A percentile compares a stretch with the other conserved stretches of the same genome.
Conservation (phyloP, 2,888 invertebrate genomes). For the Sphaeridia pumilis region DNA sequence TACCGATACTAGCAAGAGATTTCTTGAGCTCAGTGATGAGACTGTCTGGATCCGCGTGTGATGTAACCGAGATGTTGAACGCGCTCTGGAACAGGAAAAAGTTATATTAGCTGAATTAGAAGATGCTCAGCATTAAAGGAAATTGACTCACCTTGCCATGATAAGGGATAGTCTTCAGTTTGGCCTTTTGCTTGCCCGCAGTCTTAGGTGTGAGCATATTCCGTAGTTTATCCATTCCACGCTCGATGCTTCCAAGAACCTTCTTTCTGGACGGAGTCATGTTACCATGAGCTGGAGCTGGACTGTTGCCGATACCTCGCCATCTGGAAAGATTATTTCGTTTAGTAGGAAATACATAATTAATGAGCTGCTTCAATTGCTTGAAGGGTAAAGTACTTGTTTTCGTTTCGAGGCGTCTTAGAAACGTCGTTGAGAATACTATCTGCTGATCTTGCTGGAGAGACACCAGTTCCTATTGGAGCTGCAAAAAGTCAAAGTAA, state of each 20-base stretch:
- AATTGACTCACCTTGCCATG: conserved; percentile 18
- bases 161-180: conserved; percentile 24
- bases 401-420: conserved; percentile 36
- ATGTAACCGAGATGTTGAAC: conserved; percentile 23
- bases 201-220: conserved; percentile 56
- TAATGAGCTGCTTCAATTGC: not conserved
- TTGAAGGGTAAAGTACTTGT: conserved; percentile 19
- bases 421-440: conserved; percentile 40
- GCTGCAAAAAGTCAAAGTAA: not conserved
- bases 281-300: not conserved
- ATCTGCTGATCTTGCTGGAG: conserved; percentile 44
- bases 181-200: conserved; percentile 26
- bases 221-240: conserved; percentile 53
- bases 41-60: conserved; percentile 30
- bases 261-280: conserved; percentile 46
- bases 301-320: conserved; percentile 11
- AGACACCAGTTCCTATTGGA: conserved; percentile 20
- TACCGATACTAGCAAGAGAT: conserved; percentile 29
- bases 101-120: not conserved
- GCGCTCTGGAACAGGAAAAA: conserved; percentile 6
- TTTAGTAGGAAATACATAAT: not conserved
- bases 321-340: conserved; percentile 9
- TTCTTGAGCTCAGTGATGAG: conserved; percentile 29
- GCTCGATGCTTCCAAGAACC: conserved; percentile 57
- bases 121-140: no score